A percentile compares a stretch with the other conserved stretches of the same genome.
Evolutionary conservation across 2,888 invertebrate genomes (phyloP).

Genomic region (Caenorhabditis sp.): DNA sequence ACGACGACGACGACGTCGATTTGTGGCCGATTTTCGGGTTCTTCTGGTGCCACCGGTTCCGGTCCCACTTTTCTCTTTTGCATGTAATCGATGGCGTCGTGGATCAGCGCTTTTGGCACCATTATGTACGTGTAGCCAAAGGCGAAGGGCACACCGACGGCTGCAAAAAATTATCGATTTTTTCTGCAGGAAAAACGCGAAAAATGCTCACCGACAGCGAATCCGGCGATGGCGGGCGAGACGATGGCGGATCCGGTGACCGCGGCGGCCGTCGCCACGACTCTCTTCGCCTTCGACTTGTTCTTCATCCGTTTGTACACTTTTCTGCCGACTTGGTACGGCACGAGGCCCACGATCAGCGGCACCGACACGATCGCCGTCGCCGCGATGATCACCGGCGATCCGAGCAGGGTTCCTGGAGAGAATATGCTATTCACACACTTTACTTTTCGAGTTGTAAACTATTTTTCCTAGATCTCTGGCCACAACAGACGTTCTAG

Average conservation of each 20-base stretch:
- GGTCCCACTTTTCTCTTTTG: not conserved
- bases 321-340: constrained; percentile 12
- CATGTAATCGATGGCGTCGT: constrained; percentile 17
- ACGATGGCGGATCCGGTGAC: constrained; percentile 17
- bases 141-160: constrained; percentile 27
- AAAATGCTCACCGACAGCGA: constrained; percentile 20
- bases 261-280: constrained; percentile 22
- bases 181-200: not conserved
- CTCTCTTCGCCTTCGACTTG: constrained; percentile 9
- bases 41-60: not conserved
- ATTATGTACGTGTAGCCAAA: constrained; percentile 28
- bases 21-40: too few species aligned
- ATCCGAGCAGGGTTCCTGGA: constrained; percentile 23
- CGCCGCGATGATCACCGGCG: constrained; percentile 25
- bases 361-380: constrained; percentile 24
- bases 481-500: not conserved
- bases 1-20: not conserved
- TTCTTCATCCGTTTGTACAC: constrained; percentile 26
- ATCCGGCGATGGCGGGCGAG: constrained; percentile 17
- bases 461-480: not conserved
- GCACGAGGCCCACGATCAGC: constrained; percentile 14
- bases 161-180: constrained; percentile 10
- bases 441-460: not conserved
- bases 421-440: not conserved
- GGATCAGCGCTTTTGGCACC: constrained; percentile 27